These are phyloP conservation scores for Saturnia japonica DNA, from an alignment of 2,888 invertebrate species.

Conservation along the genomic window DNA sequence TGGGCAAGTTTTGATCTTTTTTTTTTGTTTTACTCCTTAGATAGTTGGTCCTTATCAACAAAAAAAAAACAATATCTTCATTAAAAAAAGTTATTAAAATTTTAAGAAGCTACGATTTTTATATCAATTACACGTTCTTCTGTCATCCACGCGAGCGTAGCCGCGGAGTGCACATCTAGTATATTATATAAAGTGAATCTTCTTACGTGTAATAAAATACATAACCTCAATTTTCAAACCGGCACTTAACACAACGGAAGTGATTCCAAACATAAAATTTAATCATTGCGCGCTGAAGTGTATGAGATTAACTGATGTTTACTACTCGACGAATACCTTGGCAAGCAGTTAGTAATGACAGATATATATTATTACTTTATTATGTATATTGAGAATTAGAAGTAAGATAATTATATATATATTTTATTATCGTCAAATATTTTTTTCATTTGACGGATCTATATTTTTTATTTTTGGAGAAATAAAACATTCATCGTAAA, in stretches of 20 bases:
- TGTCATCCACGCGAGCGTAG: no score
- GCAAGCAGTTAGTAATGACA: background rate
- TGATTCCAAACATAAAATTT: conserved; percentile 3
- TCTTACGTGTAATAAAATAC: background rate
- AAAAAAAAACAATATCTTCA: no score
- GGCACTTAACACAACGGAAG: conserved; percentile 6
- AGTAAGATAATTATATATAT: background rate
- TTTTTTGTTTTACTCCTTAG: no score
- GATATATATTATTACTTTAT: background rate
- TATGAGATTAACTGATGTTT: background rate
- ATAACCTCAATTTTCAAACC: background rate
- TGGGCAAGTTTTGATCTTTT: no score
- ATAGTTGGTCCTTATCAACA: no score
- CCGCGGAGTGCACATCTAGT: no score
- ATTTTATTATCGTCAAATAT: background rate
- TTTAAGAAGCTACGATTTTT: no score
- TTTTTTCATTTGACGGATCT: no score
- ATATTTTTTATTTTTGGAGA: no score
- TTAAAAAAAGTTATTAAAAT: no score
- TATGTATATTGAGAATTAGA: background rate
- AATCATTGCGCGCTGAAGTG: conserved; percentile 1
- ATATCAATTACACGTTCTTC: no score
- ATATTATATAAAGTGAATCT: background rate
- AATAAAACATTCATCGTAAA: no score
- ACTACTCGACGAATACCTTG: background rate